Evolutionary conservation across 2,888 invertebrate genomes (phyloP), one percentile per base, ranked within the genome.

Genomic region (Philonicus albiceps): DNA sequence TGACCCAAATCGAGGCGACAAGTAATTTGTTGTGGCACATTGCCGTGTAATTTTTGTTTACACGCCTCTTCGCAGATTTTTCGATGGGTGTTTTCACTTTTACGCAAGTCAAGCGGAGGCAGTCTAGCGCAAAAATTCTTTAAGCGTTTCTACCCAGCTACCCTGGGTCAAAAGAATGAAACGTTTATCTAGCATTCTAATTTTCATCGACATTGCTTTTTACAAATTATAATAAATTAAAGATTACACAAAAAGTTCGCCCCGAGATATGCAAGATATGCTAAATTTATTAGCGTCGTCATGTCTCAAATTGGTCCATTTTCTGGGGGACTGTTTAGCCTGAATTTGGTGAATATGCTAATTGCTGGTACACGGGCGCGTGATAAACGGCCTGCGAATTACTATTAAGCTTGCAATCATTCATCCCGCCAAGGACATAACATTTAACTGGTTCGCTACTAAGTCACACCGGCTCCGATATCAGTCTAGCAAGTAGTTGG

Each of bases 361-460:
- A 80, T 80, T 80, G 80, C 80, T 49, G 49, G 80, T 31, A 80
- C 80, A 53, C 31, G 53, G 80, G 16, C 16, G 43, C 31, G 53
- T 80, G 43, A 80, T 53, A 80, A 80, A 80, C 40, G 49, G 16
- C 43, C 80, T 49, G 53, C 80, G 53, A 80, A 80, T 80, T 49
- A 49, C 30, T 22, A 80, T 19, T 27, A 49, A 53, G 80, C 53
- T 5, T 30, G 49, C 49, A 49, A 80, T 80, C 80, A 80, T 80
- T 80, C 80, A 80, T 80, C 80, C 80, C 80, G 80, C 53, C 80
- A 80, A 80, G 49, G 53, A 49, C 53, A 80, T 76, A 76, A 76
- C 76, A 40, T 30, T 80, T 49, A 80, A 80, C 80, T 80, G 49
- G 27, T 80, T 80, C 76, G 22, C 76, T 76, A 40, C 37, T 43